A percentile compares a stretch with the other conserved stretches of the same genome.
Evolutionary conservation across 2,888 invertebrate genomes (phyloP).

Genomic region (Podabrus alpinus): DNA sequence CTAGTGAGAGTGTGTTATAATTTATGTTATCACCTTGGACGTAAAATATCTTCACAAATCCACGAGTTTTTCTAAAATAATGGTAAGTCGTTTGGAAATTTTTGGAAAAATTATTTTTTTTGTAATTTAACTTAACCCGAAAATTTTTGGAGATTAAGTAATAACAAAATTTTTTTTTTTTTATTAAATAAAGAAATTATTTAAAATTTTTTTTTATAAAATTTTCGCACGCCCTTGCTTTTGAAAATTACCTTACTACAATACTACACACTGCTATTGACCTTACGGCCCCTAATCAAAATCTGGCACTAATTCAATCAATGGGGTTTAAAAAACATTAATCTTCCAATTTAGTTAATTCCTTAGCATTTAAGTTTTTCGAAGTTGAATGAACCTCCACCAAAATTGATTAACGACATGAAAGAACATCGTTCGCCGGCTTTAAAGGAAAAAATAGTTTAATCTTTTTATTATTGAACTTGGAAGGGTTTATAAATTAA

Average conservation of each 20-base stretch:
- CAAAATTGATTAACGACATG: constrained; percentile 1
- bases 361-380: constrained; percentile 2
- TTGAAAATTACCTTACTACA: neutral
- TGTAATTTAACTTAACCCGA: too few relatives aligned
- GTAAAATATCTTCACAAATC: neutral
- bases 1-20: constrained; percentile 24
- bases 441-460: neutral
- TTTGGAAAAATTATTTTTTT: too few relatives aligned
- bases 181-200: neutral
- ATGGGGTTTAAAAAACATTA: constrained; percentile 9
- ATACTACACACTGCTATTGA: neutral
- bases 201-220: neutral
- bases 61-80: neutral
- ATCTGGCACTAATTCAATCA: neutral
- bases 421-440: neutral
- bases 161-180: neutral
- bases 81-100: neutral
- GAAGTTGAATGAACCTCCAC: constrained; percentile 20
- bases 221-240: neutral
- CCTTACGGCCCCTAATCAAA: constrained; percentile 1
- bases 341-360: constrained; percentile 19
- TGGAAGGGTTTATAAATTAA: neutral
- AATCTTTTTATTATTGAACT: neutral
- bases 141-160: neutral
- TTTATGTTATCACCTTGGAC: neutral